Conservation (phyloP, 2,113 vertebrate genomes). For the Pleuronectes platessa region DNA sequence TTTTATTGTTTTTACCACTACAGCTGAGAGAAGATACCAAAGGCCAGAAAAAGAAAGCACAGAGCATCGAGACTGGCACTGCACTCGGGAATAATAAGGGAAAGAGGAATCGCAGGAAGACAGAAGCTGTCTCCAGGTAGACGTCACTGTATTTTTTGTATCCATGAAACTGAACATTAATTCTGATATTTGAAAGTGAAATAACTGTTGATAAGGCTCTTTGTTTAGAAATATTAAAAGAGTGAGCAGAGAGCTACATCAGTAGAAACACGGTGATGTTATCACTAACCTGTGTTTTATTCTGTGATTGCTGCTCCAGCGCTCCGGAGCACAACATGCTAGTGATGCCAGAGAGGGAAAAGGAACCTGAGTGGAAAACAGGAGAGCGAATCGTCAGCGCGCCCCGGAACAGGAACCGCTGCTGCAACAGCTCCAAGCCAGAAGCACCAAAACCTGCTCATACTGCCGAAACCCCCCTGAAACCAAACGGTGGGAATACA, state of each 20-base stretch:
- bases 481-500: slow-evolving; percentile 77
- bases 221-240: background rate
- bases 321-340: slow-evolving; percentile 83
- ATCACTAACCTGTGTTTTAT: too few species aligned
- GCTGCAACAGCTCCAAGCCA: slow-evolving; percentile 69
- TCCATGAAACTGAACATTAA: background rate
- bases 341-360: slow-evolving; percentile 83
- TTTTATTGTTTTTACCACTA: slow-evolving; percentile 5
- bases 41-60: slow-evolving; percentile 86
- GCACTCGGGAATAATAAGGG: slow-evolving; percentile 87
- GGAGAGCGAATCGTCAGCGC: slow-evolving; percentile 73
- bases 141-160: background rate
- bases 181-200: background rate
- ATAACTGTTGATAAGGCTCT: background rate
- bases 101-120: slow-evolving; percentile 91
- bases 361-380: slow-evolving; percentile 83
- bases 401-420: slow-evolving; percentile 82
- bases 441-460: slow-evolving; percentile 78
- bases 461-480: slow-evolving; percentile 67
- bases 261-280: background rate
- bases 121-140: slow-evolving; percentile 76
- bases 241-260: background rate
- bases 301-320: slow-evolving; percentile 66
- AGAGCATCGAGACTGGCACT: slow-evolving; percentile 83
- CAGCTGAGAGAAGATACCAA: slow-evolving; percentile 81